phyloP scores from a whole-genome alignment of 1,140 invertebrate species.

The Zaprionus lachaisei region DNA sequence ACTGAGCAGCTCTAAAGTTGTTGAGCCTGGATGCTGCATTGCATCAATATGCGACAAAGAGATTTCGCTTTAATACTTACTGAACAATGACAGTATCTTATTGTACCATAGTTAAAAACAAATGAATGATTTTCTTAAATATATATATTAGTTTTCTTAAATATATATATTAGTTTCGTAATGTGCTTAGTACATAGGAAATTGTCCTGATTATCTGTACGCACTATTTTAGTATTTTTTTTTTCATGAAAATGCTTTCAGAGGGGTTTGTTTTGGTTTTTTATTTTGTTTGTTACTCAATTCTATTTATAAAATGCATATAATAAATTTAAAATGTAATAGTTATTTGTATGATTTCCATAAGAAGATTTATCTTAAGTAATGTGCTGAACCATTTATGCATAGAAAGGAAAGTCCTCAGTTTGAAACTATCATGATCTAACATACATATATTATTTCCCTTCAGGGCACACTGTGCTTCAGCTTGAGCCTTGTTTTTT shows the following conservation, averaged over 20 bases:
- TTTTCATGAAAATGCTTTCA: no score
- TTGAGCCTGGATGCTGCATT: conserved; percentile 27
- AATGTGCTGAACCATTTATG: neutral
- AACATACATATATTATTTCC: neutral
- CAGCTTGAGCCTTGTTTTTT: conserved; percentile 57
- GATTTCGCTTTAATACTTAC: neutral
- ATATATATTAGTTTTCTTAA: neutral
- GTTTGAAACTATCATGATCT: neutral
- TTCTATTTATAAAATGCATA: neutral
- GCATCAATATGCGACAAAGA: conserved; percentile 34
- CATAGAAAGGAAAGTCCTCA: no score
- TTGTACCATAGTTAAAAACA: no score
- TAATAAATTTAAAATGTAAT: neutral
- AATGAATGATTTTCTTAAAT: no score
- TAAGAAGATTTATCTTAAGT: neutral
- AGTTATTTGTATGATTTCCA: rapidly evolving
- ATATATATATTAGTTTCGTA: neutral
- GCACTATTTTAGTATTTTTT: no score
- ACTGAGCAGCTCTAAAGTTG: conserved; percentile 14
- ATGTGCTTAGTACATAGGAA: neutral
- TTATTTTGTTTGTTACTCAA: no score
- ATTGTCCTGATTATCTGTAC: no score
- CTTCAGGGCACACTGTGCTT: conserved; percentile 26
- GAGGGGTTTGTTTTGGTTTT: no score
- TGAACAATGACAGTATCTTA: no score